phyloP scores from a whole-genome alignment of 2,888 invertebrate species.

The Marasmarcha lunaedactyla region DNA sequence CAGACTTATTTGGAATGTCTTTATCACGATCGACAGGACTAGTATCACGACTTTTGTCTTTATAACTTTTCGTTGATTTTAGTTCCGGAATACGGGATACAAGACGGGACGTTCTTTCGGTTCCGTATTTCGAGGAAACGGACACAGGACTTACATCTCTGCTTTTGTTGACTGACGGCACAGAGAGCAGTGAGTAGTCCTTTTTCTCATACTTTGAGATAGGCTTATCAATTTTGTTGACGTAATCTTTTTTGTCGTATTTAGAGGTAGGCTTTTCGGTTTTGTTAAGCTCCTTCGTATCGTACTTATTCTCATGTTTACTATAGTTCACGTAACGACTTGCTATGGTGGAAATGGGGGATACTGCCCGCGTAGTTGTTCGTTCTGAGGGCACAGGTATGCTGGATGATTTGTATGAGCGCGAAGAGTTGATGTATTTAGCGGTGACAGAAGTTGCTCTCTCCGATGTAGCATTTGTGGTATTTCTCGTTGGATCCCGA shows the following conservation, averaged over 20 bases:
- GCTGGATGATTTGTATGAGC: slow-evolving; percentile 59
- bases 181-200: slow-evolving; percentile 45
- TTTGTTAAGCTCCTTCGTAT: slow-evolving; percentile 11
- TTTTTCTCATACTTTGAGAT: slow-evolving; percentile 28
- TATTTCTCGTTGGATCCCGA: slow-evolving; percentile 35
- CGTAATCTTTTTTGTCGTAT: slow-evolving; percentile 63
- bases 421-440: slow-evolving; percentile 48
- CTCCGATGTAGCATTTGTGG: slow-evolving; percentile 28
- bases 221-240: slow-evolving; percentile 17
- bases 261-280: slow-evolving; percentile 28
- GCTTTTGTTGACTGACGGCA: slow-evolving; percentile 47
- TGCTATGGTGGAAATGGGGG: slow-evolving; percentile 49
- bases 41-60: slow-evolving; percentile 65
- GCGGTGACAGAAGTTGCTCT: slow-evolving; percentile 56
- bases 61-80: slow-evolving; percentile 39
- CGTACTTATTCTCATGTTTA: slow-evolving; percentile 23
- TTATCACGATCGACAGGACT: slow-evolving; percentile 67
- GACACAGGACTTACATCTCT: slow-evolving; percentile 70
- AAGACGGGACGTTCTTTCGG: slow-evolving; percentile 52
- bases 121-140: slow-evolving; percentile 46
- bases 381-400: slow-evolving; percentile 51
- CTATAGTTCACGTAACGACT: slow-evolving; percentile 49
- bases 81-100: slow-evolving; percentile 52
- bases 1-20: slow-evolving; percentile 70
- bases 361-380: slow-evolving; percentile 40